Conservation (phyloP, 2,888 invertebrate genomes). For the Drosophila incognita region DNA sequence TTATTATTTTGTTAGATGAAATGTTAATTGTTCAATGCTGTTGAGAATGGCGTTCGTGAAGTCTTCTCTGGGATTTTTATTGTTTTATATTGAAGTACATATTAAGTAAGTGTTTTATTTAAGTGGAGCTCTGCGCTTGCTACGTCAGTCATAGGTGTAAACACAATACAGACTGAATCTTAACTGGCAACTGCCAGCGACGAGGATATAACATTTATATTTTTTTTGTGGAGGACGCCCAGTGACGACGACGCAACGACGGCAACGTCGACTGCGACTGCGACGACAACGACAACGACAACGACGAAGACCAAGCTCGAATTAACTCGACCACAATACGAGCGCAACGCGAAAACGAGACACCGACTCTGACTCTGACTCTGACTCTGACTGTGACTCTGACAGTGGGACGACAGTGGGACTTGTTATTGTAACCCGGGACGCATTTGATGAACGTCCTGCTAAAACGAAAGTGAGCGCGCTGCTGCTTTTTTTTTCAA, state of each 20-base stretch:
- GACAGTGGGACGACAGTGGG: constrained; percentile 15
- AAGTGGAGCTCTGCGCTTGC: constrained; percentile 66
- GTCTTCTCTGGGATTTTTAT: constrained; percentile 29
- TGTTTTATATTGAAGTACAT: constrained; percentile 54
- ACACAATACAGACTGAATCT: constrained; percentile 83
- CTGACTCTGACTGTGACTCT: constrained; percentile 2
- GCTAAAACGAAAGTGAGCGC: constrained; percentile 57
- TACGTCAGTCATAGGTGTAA: constrained; percentile 83
- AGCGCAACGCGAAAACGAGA: constrained; percentile 52
- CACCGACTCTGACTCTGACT: constrained; percentile 8
- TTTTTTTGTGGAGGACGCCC: constrained; percentile 41
- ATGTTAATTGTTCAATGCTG: constrained; percentile 19
- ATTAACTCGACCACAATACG: constrained; percentile 77
- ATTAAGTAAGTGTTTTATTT: constrained; percentile 51
- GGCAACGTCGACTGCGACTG: constrained; percentile 10
- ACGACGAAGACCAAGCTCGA: constrained; percentile 65
- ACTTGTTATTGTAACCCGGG: constrained; percentile 21
- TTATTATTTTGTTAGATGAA: constrained; percentile 12
- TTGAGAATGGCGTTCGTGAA: constrained; percentile 10
- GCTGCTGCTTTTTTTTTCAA: neutral
- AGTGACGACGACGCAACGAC: constrained; percentile 36
- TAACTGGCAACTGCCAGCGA: constrained; percentile 61
- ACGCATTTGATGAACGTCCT: constrained; percentile 53
- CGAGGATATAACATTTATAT: constrained; percentile 22
- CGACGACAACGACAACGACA: constrained; percentile 18